Evolutionary conservation across 2,113 vertebrate species (phyloP).

Genomic region (Myotis yumanensis): DNA sequence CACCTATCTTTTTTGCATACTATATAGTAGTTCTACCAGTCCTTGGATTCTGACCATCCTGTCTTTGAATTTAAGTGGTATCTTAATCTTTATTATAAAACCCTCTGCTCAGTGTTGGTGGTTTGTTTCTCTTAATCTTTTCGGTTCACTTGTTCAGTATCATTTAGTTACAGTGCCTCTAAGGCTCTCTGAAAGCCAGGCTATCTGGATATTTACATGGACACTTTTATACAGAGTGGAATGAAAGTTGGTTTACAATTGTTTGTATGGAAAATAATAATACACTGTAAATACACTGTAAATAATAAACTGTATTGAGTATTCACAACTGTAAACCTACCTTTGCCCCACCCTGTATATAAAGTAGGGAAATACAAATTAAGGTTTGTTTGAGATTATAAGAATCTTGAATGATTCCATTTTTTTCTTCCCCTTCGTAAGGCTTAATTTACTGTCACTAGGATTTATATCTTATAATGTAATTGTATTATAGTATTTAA

Average conservation of each 20-base stretch:
- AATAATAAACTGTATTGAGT: neutral
- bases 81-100: neutral
- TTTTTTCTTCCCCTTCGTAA: neutral
- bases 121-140: neutral
- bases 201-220: neutral
- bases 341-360: neutral
- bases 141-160: neutral
- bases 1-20: neutral
- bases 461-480: neutral
- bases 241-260: neutral
- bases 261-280: neutral
- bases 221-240: neutral
- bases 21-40: neutral
- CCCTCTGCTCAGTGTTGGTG: neutral
- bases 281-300: neutral
- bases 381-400: neutral
- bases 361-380: constrained; percentile 43
- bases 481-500: neutral
- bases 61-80: neutral
- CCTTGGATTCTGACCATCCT: neutral
- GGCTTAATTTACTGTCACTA: neutral
- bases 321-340: neutral
- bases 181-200: neutral
- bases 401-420: neutral
- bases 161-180: neutral